Conservation (phyloP, 1,140 invertebrate species). For the Mamestra configurata region DNA sequence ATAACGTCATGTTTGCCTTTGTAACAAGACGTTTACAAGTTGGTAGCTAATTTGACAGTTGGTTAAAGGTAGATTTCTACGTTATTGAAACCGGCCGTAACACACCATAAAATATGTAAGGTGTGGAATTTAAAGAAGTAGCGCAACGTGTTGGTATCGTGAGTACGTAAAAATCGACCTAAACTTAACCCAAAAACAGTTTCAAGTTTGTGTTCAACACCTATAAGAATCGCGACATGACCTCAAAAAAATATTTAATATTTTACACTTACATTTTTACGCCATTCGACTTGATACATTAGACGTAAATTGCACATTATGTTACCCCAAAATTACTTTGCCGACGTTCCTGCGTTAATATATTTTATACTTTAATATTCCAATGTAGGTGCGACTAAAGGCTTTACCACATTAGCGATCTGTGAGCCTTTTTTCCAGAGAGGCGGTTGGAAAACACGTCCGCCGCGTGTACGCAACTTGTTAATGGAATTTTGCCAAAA, state of each 20-base stretch:
- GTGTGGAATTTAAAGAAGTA: background rate
- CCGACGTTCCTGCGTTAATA: slow-evolving; percentile 45
- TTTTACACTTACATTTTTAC: slow-evolving; percentile 61
- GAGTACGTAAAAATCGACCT: background rate
- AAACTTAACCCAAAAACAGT: slow-evolving; percentile 9
- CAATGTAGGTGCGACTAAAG: background rate
- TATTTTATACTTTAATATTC: slow-evolving; percentile 37
- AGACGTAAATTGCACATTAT: slow-evolving; percentile 65
- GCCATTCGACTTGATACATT: slow-evolving; percentile 68
- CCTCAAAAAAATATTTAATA: slow-evolving; percentile 62
- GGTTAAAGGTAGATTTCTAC: too few species aligned
- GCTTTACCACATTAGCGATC: background rate
- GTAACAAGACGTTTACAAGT: too few species aligned
- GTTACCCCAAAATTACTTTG: slow-evolving; percentile 59
- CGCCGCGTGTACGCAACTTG: too few species aligned
- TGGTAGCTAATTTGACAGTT: too few species aligned
- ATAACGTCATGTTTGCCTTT: too few species aligned
- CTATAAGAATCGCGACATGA: slow-evolving; percentile 55
- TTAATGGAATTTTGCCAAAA: too few species aligned
- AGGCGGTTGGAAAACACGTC: too few species aligned
- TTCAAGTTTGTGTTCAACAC: slow-evolving; percentile 36
- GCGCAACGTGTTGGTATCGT: background rate
- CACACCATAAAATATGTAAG: background rate
- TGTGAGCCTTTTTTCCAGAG: too few species aligned
- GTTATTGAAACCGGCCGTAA: too few species aligned